phyloP scores from a whole-genome alignment of 2,113 vertebrate genomes.

The Gasterosteus aculeatus region DNA sequence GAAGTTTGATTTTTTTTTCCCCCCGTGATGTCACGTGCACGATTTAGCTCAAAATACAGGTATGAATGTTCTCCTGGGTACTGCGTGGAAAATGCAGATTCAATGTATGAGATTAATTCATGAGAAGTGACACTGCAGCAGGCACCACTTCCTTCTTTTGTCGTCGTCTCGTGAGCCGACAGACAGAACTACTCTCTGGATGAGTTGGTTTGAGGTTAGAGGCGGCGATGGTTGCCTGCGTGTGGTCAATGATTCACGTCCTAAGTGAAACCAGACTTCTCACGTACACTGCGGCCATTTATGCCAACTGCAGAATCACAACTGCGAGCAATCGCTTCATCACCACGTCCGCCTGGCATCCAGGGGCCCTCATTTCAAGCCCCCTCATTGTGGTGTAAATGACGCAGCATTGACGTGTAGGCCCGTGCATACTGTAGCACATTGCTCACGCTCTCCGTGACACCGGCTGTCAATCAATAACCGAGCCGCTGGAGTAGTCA shows the following conservation, averaged over 20 bases:
- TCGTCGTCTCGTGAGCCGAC: not conserved
- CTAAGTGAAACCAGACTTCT: not conserved
- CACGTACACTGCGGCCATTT: not conserved
- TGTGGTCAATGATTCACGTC: conserved; percentile 24
- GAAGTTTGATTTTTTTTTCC: too few relatives aligned
- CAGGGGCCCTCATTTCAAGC: not conserved
- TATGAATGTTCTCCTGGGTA: not conserved
- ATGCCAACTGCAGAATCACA: not conserved
- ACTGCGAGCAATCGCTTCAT: not conserved
- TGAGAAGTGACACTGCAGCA: not conserved
- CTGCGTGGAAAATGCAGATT: not conserved
- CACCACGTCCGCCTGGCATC: not conserved
- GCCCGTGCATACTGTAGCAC: not conserved
- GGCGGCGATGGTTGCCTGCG: not conserved
- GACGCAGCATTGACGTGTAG: conserved; percentile 7
- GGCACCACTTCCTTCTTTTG: not conserved
- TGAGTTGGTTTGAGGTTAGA: not conserved
- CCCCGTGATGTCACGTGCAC: not conserved
- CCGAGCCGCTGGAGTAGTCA: conserved; percentile 1
- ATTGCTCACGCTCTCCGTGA: conserved; percentile 34
- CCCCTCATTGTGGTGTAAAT: conserved; percentile 16
- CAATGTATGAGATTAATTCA: not conserved
- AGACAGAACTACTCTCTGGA: not conserved
- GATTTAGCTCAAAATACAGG: not conserved
- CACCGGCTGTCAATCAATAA: conserved; percentile 61